Evolutionary conservation across 1,140 invertebrate species (phyloP), one percentile per base, ranked within the genome.

Genomic region (Rhizoglyphus robini): DNA sequence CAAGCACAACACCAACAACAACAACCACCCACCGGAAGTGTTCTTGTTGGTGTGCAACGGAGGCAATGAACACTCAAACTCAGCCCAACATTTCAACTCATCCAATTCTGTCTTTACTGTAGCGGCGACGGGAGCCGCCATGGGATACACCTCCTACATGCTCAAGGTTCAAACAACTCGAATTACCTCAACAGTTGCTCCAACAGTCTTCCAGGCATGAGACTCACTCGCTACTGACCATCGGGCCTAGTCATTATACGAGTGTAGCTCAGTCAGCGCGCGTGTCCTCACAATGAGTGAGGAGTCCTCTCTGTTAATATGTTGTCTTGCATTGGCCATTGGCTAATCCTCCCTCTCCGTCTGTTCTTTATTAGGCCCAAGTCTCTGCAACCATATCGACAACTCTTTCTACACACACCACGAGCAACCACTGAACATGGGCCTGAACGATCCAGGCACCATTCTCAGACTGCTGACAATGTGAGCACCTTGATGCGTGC

Each of bases 401-500:
- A 63, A 51, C 27, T 62, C 41, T 18, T 34, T 31, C 61, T 25
- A 34, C 23, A 20, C 5, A 66, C 46, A 41, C 13, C n/a, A 51
- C 13, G 48, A 63, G 20, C 54, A 72, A 67, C 71, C 71, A 18
- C 63, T 72, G 29, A 70, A 70, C 59, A 76, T 76, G 73, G 70
- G 73, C 29, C 68, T 72, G 34, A 76, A 73, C 67, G 73, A 71
- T 68, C 15, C 15, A 34, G 27, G 15, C 13, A 67, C 63, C 20
- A 64, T 81, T 32, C 70, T 83, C 49, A 74, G 75, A 62, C 76
- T 75, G 58, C 75, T 88, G 11, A n/a, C n/a, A n/a, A n/a, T n/a
- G n/a, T n/a, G n/a, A 74, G 86, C 3, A 68, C 73, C 1, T 72
- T 86, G 3, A 83, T 88, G 81, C 70, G 76, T 79, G 0, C 73